Conservation (phyloP, 1,140 invertebrate species). For the Drosophila miranda region DNA sequence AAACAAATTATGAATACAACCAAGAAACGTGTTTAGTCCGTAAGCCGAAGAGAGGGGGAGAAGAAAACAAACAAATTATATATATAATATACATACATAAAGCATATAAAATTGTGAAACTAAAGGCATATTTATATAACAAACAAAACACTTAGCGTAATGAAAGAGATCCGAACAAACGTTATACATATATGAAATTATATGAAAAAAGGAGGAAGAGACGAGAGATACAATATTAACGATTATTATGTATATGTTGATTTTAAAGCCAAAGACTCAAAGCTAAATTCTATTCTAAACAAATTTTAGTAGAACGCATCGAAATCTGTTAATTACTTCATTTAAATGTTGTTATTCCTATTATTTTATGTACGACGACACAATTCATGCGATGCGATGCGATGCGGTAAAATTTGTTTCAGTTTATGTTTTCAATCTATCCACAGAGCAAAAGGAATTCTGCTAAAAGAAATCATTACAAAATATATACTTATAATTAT, state of each 20-base stretch:
- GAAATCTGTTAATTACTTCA: conserved; percentile 49
- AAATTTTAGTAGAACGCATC: conserved; percentile 40
- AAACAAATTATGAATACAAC: conserved; percentile 66
- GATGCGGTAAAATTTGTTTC: conserved; percentile 18
- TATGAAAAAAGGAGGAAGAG: conserved; percentile 32
- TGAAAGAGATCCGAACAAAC: conserved; percentile 31
- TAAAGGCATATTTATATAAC: conserved; percentile 39
- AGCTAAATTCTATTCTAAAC: conserved; percentile 49
- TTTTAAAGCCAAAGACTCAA: conserved; percentile 81
- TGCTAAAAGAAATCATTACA: conserved; percentile 26
- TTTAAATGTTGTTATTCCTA: conserved; percentile 39
- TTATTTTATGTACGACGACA: conserved; percentile 35
- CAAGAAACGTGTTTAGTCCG: conserved; percentile 61
- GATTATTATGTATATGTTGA: conserved; percentile 57
- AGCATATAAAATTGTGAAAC: conserved; percentile 52
- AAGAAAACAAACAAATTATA: conserved; percentile 49
- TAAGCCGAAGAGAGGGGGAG: conserved; percentile 44
- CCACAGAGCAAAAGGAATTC: conserved; percentile 43
- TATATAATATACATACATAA: conserved; percentile 39
- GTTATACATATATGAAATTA: conserved; percentile 24
- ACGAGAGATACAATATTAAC: conserved; percentile 36
- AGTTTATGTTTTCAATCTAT: conserved; percentile 33
- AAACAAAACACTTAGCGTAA: conserved; percentile 43
- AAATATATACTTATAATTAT: conserved; percentile 26
- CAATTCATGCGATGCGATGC: conserved; percentile 59